Evolutionary conservation across 23 tunicate genomes (phyloP), one percentile per base, ranked within the genome.

Genomic region (Trididemnum clinides): DNA sequence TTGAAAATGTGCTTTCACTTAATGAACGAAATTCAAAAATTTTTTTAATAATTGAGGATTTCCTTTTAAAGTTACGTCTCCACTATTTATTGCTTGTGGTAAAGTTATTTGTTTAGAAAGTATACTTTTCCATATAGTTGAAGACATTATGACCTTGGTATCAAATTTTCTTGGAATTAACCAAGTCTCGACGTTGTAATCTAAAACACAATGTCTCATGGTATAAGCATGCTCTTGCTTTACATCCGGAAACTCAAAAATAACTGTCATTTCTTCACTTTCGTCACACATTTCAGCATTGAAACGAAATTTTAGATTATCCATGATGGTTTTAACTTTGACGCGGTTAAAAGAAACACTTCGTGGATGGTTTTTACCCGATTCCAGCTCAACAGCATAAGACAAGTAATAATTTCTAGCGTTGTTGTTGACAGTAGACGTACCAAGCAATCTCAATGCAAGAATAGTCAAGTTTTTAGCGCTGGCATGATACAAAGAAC

Each of bases 401-500:
- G 97, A 87, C 27, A 92, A 62, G 59, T 92, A 92, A 54, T 87
- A 92, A 44, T 92, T 87, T 58, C 91, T 62, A 6, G 78, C 97
- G 64, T 77, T 87, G 33, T 86, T 36, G 62, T 72, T 87, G n/a
- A 23, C 33, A 1, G 79, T 28, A 10, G 58, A 33, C 35, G 57
- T 70, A 0, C 79, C 97, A 22, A 92, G 51, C n/a, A 82, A 26
- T 34, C 34, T 57, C 51, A 92, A 29, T 31, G 87, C 90, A 25
- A 39, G 36, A 1, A 86, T 66, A 1, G 77, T 26, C 10, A 87
- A 3, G 1, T 23, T 15, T 33, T 83, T 83, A 1, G 97, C 97
- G 19, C 71, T 54, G 1, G 57, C 54, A 38, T 83, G 25, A 7
- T 44, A 10, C 15, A 19, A 2, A 6, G 64, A 26, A 31, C 34